These are phyloP conservation scores for Babylonia areolata DNA, from an alignment of 1,140 invertebrate species.

Conservation along the genomic window DNA sequence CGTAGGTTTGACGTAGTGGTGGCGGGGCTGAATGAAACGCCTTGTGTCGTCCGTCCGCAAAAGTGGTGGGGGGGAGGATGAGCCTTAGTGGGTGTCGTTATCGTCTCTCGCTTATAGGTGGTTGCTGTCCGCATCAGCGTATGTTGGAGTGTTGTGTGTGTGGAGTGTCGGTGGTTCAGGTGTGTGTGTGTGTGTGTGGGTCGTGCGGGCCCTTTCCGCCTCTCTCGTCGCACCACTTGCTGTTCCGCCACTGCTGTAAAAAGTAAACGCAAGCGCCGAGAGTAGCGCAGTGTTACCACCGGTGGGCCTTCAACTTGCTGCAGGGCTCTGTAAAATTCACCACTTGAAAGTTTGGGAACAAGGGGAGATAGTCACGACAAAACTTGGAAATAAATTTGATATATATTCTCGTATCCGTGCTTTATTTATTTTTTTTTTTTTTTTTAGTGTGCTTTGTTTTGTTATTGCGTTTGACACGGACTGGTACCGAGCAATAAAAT, in stretches of 20 bases:
- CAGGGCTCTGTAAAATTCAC: too few species aligned
- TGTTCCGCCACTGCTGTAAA: not conserved
- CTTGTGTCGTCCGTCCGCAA: too few species aligned
- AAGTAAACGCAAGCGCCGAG: not conserved
- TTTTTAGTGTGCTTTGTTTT: not conserved
- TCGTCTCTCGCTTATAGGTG: too few species aligned
- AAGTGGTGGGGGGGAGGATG: too few species aligned
- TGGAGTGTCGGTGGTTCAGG: not conserved
- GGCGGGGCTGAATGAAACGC: too few species aligned
- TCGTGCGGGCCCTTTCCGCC: not conserved
- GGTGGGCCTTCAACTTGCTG: not conserved
- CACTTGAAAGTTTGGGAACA: not conserved
- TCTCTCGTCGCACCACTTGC: not conserved
- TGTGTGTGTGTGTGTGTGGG: slow-evolving; percentile 7
- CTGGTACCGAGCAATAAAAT: not conserved
- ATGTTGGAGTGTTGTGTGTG: not conserved
- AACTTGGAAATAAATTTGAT: too few species aligned
- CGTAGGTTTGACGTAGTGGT: too few species aligned
- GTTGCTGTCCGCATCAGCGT: too few species aligned
- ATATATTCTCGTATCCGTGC: not conserved
- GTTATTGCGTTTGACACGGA: not conserved
- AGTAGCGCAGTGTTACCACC: not conserved
- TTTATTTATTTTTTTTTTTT: not conserved
- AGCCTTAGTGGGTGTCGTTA: too few species aligned
- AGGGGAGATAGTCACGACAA: not conserved